Conservation (phyloP, 2,888 invertebrate genomes). For the Pseudococcus jackbeardsleyi region DNA sequence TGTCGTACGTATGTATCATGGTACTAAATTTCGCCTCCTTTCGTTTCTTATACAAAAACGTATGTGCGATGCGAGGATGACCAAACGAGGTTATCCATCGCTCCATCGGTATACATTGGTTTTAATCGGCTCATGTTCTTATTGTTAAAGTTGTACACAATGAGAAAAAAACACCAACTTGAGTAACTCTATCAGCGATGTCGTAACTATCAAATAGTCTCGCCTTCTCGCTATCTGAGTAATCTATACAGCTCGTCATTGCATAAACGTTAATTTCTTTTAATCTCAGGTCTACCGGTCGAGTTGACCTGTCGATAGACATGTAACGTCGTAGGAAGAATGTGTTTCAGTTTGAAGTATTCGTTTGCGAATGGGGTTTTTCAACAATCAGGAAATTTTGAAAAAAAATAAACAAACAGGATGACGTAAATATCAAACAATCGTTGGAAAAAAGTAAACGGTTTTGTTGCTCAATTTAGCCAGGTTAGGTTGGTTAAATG, state of each 20-base stretch:
- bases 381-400: too few relatives aligned
- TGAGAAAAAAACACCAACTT: slow-evolving; percentile 18
- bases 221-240: slow-evolving; percentile 3
- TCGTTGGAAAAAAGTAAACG: too few relatives aligned
- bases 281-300: not conserved
- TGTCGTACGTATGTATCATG: not conserved
- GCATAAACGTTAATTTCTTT: slow-evolving; percentile 25
- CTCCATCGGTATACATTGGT: not conserved
- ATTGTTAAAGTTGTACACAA: slow-evolving; percentile 5
- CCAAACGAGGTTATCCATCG: slow-evolving; percentile 41
- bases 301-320: too few relatives aligned
- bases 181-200: slow-evolving; percentile 27
- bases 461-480: too few relatives aligned
- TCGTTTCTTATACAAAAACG: not conserved
- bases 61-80: slow-evolving; percentile 4
- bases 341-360: too few relatives aligned
- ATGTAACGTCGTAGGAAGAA: too few relatives aligned
- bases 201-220: slow-evolving; percentile 16
- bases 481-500: too few relatives aligned
- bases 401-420: too few relatives aligned
- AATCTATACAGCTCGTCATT: not conserved
- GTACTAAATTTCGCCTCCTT: slow-evolving; percentile 17
- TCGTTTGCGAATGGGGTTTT: too few relatives aligned
- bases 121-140: slow-evolving; percentile 32
- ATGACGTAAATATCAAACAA: too few relatives aligned